These are phyloP conservation scores for Conchocele bisecta DNA, from an alignment of 2,888 invertebrate genomes.

Conservation along the genomic window DNA sequence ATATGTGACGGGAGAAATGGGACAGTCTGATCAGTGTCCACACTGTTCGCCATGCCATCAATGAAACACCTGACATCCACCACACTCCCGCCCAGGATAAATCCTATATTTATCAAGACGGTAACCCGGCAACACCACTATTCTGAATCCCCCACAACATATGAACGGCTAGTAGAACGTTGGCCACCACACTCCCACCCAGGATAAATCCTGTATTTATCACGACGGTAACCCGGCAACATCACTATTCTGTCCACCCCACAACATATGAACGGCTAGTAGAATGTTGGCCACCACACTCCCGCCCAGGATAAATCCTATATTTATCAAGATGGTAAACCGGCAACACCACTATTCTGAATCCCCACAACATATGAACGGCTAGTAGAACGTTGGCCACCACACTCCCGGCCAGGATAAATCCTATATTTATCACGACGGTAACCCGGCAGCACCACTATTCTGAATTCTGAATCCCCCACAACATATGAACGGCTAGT, in stretches of 20 bases:
- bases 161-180: background rate
- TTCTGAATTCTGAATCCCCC: background rate
- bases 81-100: too few species aligned
- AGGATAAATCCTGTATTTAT: background rate
- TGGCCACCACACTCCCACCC: background rate
- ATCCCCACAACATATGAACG: too few species aligned
- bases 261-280: constrained; percentile 9
- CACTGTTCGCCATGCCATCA: too few species aligned
- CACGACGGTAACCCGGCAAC: background rate
- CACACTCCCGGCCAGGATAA: too few species aligned
- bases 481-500: background rate
- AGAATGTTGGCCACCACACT: constrained; percentile 54
- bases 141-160: background rate
- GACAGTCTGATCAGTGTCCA: too few species aligned
- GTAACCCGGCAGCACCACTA: background rate
- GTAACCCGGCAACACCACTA: background rate
- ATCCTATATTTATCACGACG: too few species aligned
- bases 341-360: too few species aligned
- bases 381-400: too few species aligned
- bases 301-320: constrained; percentile 55
- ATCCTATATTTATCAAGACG: too few species aligned
- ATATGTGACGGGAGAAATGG: too few species aligned
- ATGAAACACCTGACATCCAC: too few species aligned
- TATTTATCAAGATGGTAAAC: too few species aligned
- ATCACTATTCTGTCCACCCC: background rate